phyloP scores from a whole-genome alignment of 2,888 invertebrate species.

The Melanargia galathea region DNA sequence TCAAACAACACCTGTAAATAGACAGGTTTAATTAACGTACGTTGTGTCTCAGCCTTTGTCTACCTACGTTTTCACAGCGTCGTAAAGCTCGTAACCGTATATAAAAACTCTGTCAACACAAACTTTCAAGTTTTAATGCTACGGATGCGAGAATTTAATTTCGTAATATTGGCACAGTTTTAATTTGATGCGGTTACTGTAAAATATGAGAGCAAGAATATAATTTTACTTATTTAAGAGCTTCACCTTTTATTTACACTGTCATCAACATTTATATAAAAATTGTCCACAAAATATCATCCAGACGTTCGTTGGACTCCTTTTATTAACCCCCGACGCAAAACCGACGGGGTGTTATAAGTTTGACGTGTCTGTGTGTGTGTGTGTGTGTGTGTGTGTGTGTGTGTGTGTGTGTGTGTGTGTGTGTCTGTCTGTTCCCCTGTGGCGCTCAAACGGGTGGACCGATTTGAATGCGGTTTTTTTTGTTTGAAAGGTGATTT shows the following conservation, averaged over 20 bases:
- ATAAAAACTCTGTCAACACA: conserved; percentile 19
- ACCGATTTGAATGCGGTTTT: no score
- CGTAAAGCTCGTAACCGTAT: conserved; percentile 23
- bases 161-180: conserved; percentile 3
- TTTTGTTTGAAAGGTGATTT: no score
- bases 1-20: no score
- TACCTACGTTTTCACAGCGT: conserved; percentile 7
- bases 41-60: neutral
- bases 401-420: no score
- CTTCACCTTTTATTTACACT: neutral
- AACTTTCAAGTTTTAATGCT: conserved; percentile 19
- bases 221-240: neutral
- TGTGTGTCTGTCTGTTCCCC: no score
- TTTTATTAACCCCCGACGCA: neutral
- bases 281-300: neutral
- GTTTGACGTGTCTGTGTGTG: no score
- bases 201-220: no score
- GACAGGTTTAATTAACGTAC: neutral
- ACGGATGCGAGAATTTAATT: conserved; percentile 14
- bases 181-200: neutral
- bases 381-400: no score
- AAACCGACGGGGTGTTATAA: no score
- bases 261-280: neutral
- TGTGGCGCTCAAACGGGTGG: no score
- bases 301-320: no score